Conservation (phyloP, 2,888 invertebrate species). For the Imbricaverruca yamaguchii region DNA sequence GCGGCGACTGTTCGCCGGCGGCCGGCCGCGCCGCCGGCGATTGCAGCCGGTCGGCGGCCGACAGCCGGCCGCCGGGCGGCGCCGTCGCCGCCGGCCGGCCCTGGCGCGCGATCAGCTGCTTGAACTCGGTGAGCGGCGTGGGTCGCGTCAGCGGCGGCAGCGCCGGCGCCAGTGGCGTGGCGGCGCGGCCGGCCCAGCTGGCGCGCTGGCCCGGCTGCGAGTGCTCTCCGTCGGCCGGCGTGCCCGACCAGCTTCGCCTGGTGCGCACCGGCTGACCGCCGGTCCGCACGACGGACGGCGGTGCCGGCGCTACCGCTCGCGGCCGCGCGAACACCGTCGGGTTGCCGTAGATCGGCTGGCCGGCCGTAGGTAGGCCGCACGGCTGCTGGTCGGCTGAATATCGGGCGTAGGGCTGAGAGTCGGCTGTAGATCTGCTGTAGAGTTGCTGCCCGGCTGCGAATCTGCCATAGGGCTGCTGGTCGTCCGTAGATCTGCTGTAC, state of each 20-base stretch:
- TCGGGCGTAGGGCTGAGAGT: too few relatives aligned
- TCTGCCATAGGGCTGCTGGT: too few relatives aligned
- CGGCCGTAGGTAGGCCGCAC: too few relatives aligned
- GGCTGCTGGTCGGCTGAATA: too few relatives aligned
- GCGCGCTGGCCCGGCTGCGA: neutral
- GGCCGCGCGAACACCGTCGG: slow-evolving; percentile 13
- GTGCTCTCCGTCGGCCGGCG: neutral
- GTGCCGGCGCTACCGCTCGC: neutral
- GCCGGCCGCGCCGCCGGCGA: slow-evolving; percentile 43
- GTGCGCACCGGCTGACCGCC: neutral
- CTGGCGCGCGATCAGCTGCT: slow-evolving; percentile 49
- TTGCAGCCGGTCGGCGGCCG: slow-evolving; percentile 47
- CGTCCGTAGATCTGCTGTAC: too few relatives aligned
- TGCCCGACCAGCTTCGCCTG: neutral
- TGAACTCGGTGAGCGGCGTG: slow-evolving; percentile 76
- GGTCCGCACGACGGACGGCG: slow-evolving; percentile 6
- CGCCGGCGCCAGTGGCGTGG: neutral
- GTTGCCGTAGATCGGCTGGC: slow-evolving; percentile 5
- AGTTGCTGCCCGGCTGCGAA: too few relatives aligned
- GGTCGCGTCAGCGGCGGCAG: slow-evolving; percentile 45
- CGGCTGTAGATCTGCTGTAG: too few relatives aligned
- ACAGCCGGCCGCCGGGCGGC: slow-evolving; percentile 30
- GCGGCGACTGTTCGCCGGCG: neutral
- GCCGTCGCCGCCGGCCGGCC: slow-evolving; percentile 24
- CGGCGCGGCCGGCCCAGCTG: slow-evolving; percentile 15